Evolutionary conservation across 2,797 vertebrate species (phyloP).

Genomic region (Antennarius maculatus): DNA sequence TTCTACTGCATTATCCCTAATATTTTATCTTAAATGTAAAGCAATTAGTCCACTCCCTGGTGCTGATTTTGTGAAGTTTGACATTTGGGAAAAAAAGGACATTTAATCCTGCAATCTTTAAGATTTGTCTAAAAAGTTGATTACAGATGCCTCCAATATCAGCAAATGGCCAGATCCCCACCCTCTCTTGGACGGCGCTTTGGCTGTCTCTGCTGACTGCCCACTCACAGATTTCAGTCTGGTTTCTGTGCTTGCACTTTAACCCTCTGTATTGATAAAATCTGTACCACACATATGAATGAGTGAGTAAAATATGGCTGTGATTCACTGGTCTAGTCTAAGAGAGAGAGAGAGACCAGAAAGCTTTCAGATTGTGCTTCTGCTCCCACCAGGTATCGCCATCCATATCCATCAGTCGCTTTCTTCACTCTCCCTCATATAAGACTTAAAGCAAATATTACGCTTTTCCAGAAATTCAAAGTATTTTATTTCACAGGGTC

Average conservation of each 20-base stretch:
- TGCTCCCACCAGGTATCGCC: slow-evolving; percentile 13
- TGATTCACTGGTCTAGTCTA: slow-evolving; percentile 21
- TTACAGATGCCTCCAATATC: not conserved
- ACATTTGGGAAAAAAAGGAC: too few relatives aligned
- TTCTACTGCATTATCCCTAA: too few relatives aligned
- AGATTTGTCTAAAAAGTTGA: not conserved
- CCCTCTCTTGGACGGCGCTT: slow-evolving; percentile 1
- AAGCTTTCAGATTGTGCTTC: slow-evolving; percentile 43
- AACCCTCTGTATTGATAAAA: slow-evolving; percentile 11
- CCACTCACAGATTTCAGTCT: slow-evolving; percentile 5
- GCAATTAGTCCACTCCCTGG: too few relatives aligned
- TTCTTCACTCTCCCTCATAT: not conserved
- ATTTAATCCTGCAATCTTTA: not conserved
- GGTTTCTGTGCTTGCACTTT: not conserved
- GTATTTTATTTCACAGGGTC: slow-evolving; percentile 43
- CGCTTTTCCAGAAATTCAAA: slow-evolving; percentile 39
- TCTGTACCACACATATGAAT: slow-evolving; percentile 12
- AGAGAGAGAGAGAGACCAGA: slow-evolving; percentile 29
- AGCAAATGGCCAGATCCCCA: not conserved
- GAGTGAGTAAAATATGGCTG: slow-evolving; percentile 19
- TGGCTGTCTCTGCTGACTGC: not conserved
- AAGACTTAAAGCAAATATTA: slow-evolving; percentile 42
- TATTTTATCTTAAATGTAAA: too few relatives aligned
- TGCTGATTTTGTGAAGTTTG: too few relatives aligned
- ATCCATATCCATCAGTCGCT: slow-evolving; percentile 26